Conservation (phyloP, 2,797 vertebrate genomes). For the Cephalopachus bancanus region DNA sequence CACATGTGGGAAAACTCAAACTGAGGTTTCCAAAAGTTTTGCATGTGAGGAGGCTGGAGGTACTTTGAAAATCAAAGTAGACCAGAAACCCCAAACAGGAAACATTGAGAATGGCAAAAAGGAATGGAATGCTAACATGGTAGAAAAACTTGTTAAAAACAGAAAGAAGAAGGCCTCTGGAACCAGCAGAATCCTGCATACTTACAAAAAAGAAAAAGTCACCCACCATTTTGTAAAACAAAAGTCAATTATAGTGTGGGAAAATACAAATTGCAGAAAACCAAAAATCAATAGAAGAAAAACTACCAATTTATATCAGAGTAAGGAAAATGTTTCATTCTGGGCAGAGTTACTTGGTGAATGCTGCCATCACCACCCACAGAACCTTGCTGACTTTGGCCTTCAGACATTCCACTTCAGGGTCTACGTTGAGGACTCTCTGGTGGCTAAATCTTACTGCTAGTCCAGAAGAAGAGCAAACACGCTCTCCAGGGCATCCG, state of each 20-base stretch:
- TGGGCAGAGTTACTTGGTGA: conserved; percentile 94
- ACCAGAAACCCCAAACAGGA: conserved; percentile 69
- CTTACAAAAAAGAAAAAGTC: conserved; percentile 83
- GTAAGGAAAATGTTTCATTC: conserved; percentile 78
- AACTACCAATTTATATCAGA: conserved; percentile 85
- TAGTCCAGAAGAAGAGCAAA: conserved; percentile 97
- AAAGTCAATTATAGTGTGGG: conserved; percentile 85
- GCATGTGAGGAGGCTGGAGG: conserved; percentile 76
- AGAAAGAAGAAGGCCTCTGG: conserved; percentile 88
- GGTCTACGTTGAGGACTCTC: conserved; percentile 97
- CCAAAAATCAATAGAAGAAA: conserved; percentile 86
- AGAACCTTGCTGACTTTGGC: conserved; percentile 94
- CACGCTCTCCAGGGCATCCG: conserved; percentile 97
- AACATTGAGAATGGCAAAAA: conserved; percentile 79
- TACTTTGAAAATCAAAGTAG: conserved; percentile 79
- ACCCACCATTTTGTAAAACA: conserved; percentile 86
- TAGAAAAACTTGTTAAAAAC: conserved; percentile 81
- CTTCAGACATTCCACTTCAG: conserved; percentile 96
- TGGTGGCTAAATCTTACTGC: conserved; percentile 98
- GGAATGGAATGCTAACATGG: conserved; percentile 89
- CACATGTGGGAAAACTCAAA: conserved; percentile 79
- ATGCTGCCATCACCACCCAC: conserved; percentile 98
- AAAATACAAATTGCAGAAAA: conserved; percentile 89
- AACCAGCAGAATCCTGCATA: conserved; percentile 88
- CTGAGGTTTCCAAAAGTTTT: conserved; percentile 80